Evolutionary conservation across 2,113 vertebrate genomes (phyloP).

Genomic region (Dryoscopus gambensis): DNA sequence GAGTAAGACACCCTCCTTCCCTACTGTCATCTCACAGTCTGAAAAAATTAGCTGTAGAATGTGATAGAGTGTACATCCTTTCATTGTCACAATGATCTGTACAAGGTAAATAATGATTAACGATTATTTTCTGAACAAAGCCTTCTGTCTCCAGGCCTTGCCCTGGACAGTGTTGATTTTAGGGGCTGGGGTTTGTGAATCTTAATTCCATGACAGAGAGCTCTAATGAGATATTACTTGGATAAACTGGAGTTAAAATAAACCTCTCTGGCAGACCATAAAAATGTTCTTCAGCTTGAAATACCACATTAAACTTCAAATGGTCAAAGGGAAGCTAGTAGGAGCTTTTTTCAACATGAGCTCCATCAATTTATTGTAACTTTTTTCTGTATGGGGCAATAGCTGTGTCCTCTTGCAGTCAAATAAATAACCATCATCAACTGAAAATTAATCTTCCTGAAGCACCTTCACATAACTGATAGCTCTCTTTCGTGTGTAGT

Average conservation of each 20-base stretch:
- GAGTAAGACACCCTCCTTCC: background rate
- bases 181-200: background rate
- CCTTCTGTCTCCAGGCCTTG: background rate
- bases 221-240: background rate
- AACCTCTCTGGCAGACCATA: background rate
- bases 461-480: background rate
- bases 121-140: background rate
- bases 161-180: background rate
- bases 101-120: background rate
- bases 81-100: background rate
- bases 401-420: background rate
- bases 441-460: background rate
- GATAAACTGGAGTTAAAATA: background rate
- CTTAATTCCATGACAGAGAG: rapidly evolving
- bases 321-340: background rate
- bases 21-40: background rate
- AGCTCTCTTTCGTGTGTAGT: background rate
- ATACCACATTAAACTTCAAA: background rate
- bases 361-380: background rate
- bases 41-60: background rate
- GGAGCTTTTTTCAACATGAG: background rate
- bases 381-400: background rate
- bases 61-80: background rate
- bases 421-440: background rate
- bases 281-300: background rate